Evolutionary conservation across 2,888 invertebrate species (phyloP), one percentile per base, ranked within the genome.

Genomic region (Platycheirus albimanus): DNA sequence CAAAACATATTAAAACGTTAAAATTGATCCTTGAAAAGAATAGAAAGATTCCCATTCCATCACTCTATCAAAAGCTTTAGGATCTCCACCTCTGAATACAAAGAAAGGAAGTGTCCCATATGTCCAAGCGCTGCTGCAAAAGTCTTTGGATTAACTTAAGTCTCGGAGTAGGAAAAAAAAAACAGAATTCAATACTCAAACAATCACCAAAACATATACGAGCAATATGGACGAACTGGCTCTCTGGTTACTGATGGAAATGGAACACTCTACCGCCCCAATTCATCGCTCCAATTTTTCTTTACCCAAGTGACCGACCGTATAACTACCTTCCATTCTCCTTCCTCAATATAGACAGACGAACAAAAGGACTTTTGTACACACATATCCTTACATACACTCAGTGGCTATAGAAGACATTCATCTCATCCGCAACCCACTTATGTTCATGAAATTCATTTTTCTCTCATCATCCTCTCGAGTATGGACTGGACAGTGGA

Each of bases 1-100:
- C 36, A 38, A 78, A 78, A 83, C 72, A 78, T 83, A 78, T 83
- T 83, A 83, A 83, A 83, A 83, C 45, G 78, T 83, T 72, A 78
- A 63, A 78, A 49, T 78, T 74, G 83, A 83, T 78, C 72, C 83
- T 72, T 83, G 69, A 78, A 78, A n/a, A 49, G 54, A 69, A 69
- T 72, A 66, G 63, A 70, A 76, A 30, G 13, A 24, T 24, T 19
- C n/a, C 52, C 49, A 74, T 74, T 74, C 74, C 74, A 56, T 80
- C 81, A 47, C 11, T 58, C 24, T 51, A 13, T 17, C 45, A 47
- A 19, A 36, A 56, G 20, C n/a, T 43, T n/a, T 13, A 13, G 54
- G 28, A 43, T n/a, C 19, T 36, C 24, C 36, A n/a, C n/a, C 13
- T 28, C 24, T 11, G 11, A 6, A 10, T 30, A 52, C 54, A 51